Evolutionary conservation across 2,797 vertebrate species (phyloP).

Genomic region (Alosa sapidissima): DNA sequence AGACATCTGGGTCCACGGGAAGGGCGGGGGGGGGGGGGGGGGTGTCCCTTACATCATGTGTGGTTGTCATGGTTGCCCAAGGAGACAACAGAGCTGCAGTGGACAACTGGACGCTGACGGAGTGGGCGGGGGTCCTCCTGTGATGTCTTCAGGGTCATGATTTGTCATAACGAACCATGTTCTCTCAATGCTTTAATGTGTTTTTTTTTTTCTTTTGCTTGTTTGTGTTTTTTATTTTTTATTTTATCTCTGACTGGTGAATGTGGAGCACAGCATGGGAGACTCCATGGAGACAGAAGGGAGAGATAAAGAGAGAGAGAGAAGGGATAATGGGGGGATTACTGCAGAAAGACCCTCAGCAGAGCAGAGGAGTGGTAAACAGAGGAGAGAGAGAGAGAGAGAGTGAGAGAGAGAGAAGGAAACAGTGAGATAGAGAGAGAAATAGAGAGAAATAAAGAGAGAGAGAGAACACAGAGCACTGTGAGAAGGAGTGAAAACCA

Average conservation of each 20-base stretch:
- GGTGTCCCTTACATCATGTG: neutral
- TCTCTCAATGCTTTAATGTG: neutral
- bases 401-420: too few relatives aligned
- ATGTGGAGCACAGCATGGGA: neutral
- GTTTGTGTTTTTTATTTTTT: too few relatives aligned
- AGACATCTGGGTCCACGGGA: neutral
- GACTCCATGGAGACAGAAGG: too few relatives aligned
- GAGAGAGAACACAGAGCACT: neutral
- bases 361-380: neutral
- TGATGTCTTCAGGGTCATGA: neutral
- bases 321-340: neutral
- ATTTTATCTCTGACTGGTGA: neutral
- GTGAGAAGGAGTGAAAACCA: neutral
- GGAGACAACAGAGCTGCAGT: too few relatives aligned
- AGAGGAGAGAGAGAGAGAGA: too few relatives aligned
- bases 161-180: neutral
- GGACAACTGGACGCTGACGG: too few relatives aligned
- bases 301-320: neutral
- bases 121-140: too few relatives aligned
- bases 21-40: neutral
- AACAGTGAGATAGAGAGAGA: too few relatives aligned
- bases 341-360: neutral
- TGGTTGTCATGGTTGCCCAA: neutral
- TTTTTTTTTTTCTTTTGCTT: neutral
- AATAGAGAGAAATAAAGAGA: neutral